These are phyloP conservation scores for Ia io DNA, from an alignment of 2,113 vertebrate genomes.

Conservation along the genomic window DNA sequence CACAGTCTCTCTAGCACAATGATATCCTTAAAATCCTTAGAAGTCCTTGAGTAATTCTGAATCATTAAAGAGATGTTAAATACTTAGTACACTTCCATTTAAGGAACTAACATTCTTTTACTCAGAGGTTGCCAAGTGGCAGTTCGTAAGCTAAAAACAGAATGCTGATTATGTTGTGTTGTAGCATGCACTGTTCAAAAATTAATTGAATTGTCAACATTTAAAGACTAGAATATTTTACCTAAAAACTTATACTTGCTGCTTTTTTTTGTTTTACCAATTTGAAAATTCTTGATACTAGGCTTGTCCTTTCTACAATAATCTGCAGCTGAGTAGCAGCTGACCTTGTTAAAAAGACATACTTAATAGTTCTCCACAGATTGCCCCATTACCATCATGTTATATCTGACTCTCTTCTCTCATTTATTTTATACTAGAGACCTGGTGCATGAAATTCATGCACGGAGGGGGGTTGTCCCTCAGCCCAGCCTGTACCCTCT, in stretches of 20 bases:
- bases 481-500: too few relatives aligned
- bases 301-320: background rate
- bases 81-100: background rate
- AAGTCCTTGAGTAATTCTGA: background rate
- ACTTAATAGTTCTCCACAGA: background rate
- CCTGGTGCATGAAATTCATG: too few relatives aligned
- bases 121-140: background rate
- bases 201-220: background rate
- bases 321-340: background rate
- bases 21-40: background rate
- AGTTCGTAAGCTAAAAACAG: background rate
- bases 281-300: background rate
- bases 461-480: too few relatives aligned
- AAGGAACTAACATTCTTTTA: background rate
- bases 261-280: background rate
- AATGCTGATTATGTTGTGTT: background rate
- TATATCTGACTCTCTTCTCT: background rate
- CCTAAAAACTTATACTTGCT: background rate
- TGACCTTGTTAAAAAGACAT: background rate
- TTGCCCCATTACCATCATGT: accelerated
- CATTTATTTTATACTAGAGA: background rate
- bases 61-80: background rate
- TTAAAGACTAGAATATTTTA: background rate
- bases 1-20: background rate
- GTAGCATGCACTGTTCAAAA: background rate